Evolutionary conservation across 2,113 vertebrate genomes (phyloP).

Genomic region (Henicopernis longicauda): DNA sequence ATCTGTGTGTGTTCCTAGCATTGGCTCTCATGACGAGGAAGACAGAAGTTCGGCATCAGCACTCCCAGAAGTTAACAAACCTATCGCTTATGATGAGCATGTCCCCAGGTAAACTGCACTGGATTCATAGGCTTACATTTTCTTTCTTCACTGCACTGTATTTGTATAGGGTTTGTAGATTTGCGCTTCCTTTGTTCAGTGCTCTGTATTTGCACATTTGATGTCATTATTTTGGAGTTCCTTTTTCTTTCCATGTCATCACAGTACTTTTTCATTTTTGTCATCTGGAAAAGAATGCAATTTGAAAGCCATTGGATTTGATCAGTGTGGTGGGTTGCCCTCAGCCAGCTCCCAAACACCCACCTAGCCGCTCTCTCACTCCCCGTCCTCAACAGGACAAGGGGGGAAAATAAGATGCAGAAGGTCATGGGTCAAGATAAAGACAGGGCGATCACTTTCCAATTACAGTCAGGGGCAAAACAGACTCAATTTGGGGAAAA

Average conservation of each 20-base stretch:
- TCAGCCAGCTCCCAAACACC: not conserved
- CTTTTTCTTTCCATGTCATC: not conserved
- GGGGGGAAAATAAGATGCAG: not conserved
- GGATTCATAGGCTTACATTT: not conserved
- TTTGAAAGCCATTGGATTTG: not conserved
- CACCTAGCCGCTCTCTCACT: not conserved
- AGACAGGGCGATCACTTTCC: not conserved
- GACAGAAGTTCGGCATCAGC: not conserved
- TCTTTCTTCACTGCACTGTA: not conserved
- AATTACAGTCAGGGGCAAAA: not conserved
- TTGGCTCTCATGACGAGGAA: not conserved
- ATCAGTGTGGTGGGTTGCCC: not conserved
- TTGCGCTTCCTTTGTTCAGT: not conserved
- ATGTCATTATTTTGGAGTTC: not conserved
- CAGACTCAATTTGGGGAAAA: not conserved
- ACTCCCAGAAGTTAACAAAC: conserved; percentile 13
- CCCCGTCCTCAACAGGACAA: not conserved
- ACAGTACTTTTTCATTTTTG: not conserved
- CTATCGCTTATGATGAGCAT: conserved; percentile 65
- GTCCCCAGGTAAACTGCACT: conserved; percentile 77
- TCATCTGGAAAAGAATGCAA: not conserved
- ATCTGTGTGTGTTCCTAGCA: conserved; percentile 53
- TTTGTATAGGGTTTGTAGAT: not conserved
- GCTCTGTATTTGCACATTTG: not conserved
- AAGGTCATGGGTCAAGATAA: not conserved